Evolutionary conservation across 2,888 invertebrate species (phyloP), one percentile per base, ranked within the genome.

Genomic region (Zelleria hepariella): DNA sequence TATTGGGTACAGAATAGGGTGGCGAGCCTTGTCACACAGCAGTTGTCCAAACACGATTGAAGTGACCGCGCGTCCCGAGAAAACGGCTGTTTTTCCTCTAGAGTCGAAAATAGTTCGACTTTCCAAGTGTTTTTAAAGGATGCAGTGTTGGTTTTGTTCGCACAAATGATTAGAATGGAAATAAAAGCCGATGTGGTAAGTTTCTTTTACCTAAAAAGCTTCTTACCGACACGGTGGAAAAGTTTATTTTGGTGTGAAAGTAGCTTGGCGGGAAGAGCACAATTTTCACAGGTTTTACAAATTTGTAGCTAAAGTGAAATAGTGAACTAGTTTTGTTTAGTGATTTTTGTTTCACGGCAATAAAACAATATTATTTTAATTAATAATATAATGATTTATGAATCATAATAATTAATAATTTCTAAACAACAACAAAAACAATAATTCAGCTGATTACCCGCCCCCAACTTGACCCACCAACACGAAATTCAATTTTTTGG

Each of bases 171-270:
- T 54, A 56, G 58, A 18, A 81, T 87, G 82, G 84, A 87, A 75
- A 73, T 86, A 58, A 80, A 79, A 68, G 87, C 80, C 58, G 87
- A 87, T 61, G 85, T 87, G 78, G 86, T 87, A 63, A 82, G 86
- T 69, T 67, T 53, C 32, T 18, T 42, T 10, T 10, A 15, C 15
- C 15, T 10, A 15, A 1, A 15, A 2, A 3, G 10, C 15, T 10
- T 42, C 15, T 42, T 26, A 5, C 15, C 15, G 15, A 15, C 10
- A 15, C 15, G 32, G 10, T 15, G 32, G n/a, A n/a, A 42, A 42
- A 42, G 32, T 42, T 42, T 15, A 42, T 42, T 42, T 42, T 42
- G 32, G 32, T 32, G 4, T 32, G 4, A n/a, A n/a, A n/a, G n/a
- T n/a, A n/a, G n/a, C n/a, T n/a, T n/a, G n/a, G n/a, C n/a, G n/a